Evolutionary conservation across 1,140 invertebrate species (phyloP).

Genomic region (Ceratina australensis): DNA sequence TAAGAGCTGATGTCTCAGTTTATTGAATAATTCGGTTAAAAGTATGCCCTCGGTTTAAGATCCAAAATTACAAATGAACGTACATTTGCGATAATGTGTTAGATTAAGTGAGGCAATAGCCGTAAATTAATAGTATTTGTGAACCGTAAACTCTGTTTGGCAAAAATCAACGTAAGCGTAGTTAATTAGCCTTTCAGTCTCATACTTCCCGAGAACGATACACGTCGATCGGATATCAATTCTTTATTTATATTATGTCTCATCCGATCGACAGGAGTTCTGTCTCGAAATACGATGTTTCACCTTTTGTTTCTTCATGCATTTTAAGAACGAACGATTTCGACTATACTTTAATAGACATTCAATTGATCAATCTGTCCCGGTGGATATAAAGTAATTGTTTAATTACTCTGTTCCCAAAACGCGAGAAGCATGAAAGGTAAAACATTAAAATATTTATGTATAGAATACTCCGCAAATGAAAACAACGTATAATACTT

Average conservation of each 20-base stretch:
- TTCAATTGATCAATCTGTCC: too few relatives aligned
- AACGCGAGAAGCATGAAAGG: conserved; percentile 13
- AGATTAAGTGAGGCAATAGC: conserved; percentile 27
- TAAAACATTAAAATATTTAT: conserved; percentile 34
- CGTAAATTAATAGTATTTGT: conserved; percentile 27
- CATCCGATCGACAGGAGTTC: conserved; percentile 19
- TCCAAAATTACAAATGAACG: not conserved
- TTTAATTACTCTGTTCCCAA: not conserved
- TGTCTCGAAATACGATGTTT: not conserved
- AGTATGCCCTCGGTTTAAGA: conserved; percentile 33
- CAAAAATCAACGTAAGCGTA: conserved; percentile 62
- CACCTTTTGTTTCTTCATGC: conserved; percentile 20
- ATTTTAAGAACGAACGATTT: not conserved
- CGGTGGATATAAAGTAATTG: not conserved
- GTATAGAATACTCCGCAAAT: conserved; percentile 29
- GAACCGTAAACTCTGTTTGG: conserved; percentile 36
- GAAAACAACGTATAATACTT: conserved; percentile 23
- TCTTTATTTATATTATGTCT: not conserved
- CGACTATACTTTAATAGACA: not conserved
- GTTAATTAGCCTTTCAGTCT: conserved; percentile 49
- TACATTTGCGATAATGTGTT: not conserved
- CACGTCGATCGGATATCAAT: conserved; percentile 9
- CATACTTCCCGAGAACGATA: conserved; percentile 21
- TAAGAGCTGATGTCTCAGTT: conserved; percentile 38
- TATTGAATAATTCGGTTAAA: conserved; percentile 17